Base-by-base conservation (phyloP, 2,797 vertebrate species). In the Thamnophis elegans region DNA sequence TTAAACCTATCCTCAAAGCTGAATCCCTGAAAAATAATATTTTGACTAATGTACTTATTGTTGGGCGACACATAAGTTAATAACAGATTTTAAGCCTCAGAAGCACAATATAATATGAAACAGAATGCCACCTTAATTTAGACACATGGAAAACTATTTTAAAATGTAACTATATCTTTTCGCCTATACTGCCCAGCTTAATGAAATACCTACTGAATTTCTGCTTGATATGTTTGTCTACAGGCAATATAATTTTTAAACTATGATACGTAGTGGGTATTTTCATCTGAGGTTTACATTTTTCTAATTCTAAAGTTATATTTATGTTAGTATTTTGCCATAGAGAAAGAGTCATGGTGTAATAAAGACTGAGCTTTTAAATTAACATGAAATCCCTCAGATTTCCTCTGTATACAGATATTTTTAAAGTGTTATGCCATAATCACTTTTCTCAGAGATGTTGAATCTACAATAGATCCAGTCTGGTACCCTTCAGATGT, bases 201-300 rank as follows among this genome's bases (percentile, higher is more conserved):
- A 92, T 91, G 86, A 93, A 88, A 91, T 92, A 95, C 58, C 89
- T 85, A 91, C 56, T 55, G 36, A 86, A 92, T 92, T 96, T 92
- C 92, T 92, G 86, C 95, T 90, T 87, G 54, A 42, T 85, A 89
- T 54, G n/a, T 92, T 94, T 96, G 94, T 68, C 90, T 94, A 16
- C 89, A 32, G 5, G 20, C 90, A 95, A 96, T 54, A 92, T 26
- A 42, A 86, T 88, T 88, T 60, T n/a, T 36, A n/a, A n/a, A 90
- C 0, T 92, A 94, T 91, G 91, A 94, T 94, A 73, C 60, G n/a
- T 89, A 88, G 93, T 94, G 91, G 90, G 28, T 90, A 87, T 91
- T 93, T 93, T 85, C 91, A 86, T 89, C 18, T 58, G 47, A 51
- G 0, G 0, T 87, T 53, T 12, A 25, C 13, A 59, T 54, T 73